Conservation (phyloP, 1,140 invertebrate species). For the Drosophila ananassae region DNA sequence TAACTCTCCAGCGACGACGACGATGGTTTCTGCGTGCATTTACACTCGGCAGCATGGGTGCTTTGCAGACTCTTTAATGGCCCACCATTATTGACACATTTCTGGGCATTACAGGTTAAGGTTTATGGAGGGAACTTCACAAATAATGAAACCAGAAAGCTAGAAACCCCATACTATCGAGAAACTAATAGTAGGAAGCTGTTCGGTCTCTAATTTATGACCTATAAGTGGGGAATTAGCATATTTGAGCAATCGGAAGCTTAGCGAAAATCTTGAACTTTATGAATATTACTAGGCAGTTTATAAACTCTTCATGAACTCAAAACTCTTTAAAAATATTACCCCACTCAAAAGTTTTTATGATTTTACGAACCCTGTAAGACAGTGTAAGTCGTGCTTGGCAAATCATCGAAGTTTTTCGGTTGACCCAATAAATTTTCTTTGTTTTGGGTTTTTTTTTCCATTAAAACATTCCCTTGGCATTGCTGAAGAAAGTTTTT, state of each 20-base stretch:
- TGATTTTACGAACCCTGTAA: conserved; percentile 20
- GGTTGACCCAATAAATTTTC: conserved; percentile 72
- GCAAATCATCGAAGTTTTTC: conserved; percentile 53
- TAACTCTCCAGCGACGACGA: conserved; percentile 23
- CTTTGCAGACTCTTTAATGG: conserved; percentile 25
- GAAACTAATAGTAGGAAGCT: background rate
- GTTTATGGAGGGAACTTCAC: background rate
- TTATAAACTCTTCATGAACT: background rate
- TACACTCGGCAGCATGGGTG: conserved; percentile 37
- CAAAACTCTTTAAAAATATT: background rate
- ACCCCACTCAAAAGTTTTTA: background rate
- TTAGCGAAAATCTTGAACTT: background rate
- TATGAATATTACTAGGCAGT: background rate
- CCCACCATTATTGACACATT: conserved; percentile 17
- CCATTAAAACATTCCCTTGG: conserved; percentile 18
- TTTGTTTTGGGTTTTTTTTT: conserved; percentile 13
- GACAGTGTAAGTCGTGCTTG: conserved; percentile 50
- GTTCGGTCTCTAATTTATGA: background rate
- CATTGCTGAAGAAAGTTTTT: conserved; percentile 72
- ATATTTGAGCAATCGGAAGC: background rate
- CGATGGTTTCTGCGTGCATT: conserved; percentile 29
- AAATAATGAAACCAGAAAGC: background rate
- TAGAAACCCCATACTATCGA: background rate
- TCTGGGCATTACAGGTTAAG: background rate
- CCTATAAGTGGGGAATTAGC: background rate